phyloP scores from a whole-genome alignment of 2,797 vertebrate genomes.

The Neostethus bicornis region DNA sequence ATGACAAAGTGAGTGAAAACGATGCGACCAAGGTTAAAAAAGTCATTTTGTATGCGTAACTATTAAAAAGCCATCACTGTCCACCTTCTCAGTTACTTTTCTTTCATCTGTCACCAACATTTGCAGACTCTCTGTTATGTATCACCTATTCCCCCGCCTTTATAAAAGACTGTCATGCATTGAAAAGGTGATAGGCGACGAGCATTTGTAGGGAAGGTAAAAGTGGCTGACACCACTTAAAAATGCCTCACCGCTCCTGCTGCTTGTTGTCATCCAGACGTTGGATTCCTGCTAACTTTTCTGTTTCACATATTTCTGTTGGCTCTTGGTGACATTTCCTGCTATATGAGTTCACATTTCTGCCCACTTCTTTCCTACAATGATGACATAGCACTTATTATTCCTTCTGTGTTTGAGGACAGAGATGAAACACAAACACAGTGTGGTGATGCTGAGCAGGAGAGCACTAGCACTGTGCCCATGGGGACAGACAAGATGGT shows the following conservation, averaged over 20 bases:
- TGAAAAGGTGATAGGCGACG: neutral
- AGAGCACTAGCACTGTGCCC: slow-evolving; percentile 9
- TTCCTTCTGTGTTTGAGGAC: slow-evolving; percentile 24
- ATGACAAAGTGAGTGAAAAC: slow-evolving; percentile 32
- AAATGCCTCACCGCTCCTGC: neutral
- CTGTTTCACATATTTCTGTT: neutral
- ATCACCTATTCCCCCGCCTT: too few species aligned
- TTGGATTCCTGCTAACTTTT: neutral
- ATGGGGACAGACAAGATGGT: slow-evolving; percentile 21
- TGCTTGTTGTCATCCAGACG: slow-evolving; percentile 1
- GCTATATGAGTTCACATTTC: neutral
- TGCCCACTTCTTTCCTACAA: neutral
- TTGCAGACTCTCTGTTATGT: slow-evolving; percentile 4
- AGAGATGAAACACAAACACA: slow-evolving; percentile 26
- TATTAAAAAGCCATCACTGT: slow-evolving; percentile 32
- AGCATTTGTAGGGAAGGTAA: neutral
- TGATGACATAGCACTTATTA: slow-evolving; percentile 21
- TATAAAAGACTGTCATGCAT: neutral
- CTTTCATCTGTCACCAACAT: slow-evolving; percentile 23
- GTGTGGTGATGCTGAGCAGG: slow-evolving; percentile 3
- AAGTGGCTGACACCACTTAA: neutral
- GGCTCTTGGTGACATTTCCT: neutral
- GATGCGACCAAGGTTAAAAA: slow-evolving; percentile 46
- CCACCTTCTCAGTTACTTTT: slow-evolving; percentile 24
- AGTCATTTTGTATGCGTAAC: slow-evolving; percentile 26